Base-by-base conservation (phyloP, 2,888 invertebrate species). In the Calephelis perditalis region DNA sequence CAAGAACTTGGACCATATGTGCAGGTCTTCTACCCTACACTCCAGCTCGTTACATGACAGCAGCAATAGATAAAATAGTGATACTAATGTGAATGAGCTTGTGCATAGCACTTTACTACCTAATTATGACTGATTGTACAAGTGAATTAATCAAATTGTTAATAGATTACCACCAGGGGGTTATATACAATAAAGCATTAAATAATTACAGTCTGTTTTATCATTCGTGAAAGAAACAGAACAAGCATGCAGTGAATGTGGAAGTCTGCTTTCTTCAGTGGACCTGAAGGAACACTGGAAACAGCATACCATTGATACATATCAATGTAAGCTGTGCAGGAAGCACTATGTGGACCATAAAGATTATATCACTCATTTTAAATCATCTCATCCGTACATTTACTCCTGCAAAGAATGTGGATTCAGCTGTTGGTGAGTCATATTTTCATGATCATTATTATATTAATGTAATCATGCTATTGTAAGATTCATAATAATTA, bases 371-470 rank as follows among this genome's bases (percentile, higher is more conserved):
- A 11, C 35, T 26, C 52, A 52, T 35, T 52, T 52, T 11, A 52
- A 52, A 11, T 52, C 52, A 2, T 35, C 52, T 11, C 52, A 52
- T 52, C 35, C 35, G 8, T 52, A 52, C 11, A 10, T 52, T 11
- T 52, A 35, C 52, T 35, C 35, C 35, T 52, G 52, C 11, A 52
- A 52, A 35, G 52, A 52, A 35, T 52, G 52, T 35, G 10, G 35
- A 11, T 52, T 52, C 10, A 35, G 35, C 10, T 52, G 52, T 35
- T 52, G 26, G 52, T 52, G 35, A 52, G 52, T 52, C 35, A 35
- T 52, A 40, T 40, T 40, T 8, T 52, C 11, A 35, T 52, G 5
- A 1, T 40, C 40, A 7, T 40, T 40, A 40, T 40, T 40, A 26
- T 26, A 26, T 26, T 26, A 26, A 2, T 3, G 3, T n/a, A n/a